A percentile compares a stretch with the other conserved stretches of the same genome.
These are phyloP conservation scores for Tricholaema leucomelas DNA, from an alignment of 2,113 vertebrate species.

Conservation along the genomic window DNA sequence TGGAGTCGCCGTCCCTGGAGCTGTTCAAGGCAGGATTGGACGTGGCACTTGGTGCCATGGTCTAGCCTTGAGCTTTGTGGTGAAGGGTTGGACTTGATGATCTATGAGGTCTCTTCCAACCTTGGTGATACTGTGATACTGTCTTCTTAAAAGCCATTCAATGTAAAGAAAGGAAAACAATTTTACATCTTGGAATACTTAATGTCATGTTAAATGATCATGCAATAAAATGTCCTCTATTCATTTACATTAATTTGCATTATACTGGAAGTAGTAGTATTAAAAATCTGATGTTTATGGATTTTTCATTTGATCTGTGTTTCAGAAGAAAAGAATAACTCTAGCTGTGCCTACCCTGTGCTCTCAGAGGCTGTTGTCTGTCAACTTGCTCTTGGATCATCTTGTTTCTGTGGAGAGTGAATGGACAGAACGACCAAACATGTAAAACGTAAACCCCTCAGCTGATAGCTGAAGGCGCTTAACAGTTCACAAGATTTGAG, in stretches of 20 bases:
- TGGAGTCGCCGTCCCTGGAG: too few relatives aligned
- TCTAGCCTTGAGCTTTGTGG: too few relatives aligned
- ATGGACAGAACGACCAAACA: constrained; percentile 20
- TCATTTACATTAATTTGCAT: not conserved
- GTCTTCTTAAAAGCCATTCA: not conserved
- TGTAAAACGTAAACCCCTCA: constrained; percentile 23
- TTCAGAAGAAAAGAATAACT: constrained; percentile 67
- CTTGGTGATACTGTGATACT: too few relatives aligned
- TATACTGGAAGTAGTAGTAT: not conserved
- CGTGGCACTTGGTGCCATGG: too few relatives aligned
- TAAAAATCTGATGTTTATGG: not conserved
- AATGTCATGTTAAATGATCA: not conserved
- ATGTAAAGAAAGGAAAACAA: not conserved
- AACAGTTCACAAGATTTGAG: not conserved
- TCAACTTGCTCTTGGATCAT: constrained; percentile 33
- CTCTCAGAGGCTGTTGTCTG: constrained; percentile 23
- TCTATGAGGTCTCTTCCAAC: too few relatives aligned
- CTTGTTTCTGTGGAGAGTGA: constrained; percentile 36
- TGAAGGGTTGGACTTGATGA: too few relatives aligned
- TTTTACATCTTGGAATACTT: not conserved
- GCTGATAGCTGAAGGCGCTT: constrained; percentile 46
- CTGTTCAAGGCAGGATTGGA: too few relatives aligned
- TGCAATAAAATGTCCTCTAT: not conserved
- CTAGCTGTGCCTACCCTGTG: constrained; percentile 30
- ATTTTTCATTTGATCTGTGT: constrained; percentile 57